Base-by-base conservation (phyloP, 2,888 invertebrate species). In the Auanema sp. region DNA sequence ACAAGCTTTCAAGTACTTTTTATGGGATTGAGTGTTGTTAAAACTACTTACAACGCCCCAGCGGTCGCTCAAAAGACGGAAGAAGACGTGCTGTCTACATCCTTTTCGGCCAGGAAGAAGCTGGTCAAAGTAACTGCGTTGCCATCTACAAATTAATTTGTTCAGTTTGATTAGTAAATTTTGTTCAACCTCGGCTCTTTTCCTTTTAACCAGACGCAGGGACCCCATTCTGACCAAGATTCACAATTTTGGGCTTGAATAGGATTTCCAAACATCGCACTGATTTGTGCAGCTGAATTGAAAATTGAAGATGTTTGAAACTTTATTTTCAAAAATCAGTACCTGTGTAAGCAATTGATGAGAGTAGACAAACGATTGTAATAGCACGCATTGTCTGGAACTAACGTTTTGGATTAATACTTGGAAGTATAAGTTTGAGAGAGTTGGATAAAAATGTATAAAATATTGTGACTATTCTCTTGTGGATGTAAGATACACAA, bases 1-100 rank as follows among this genome's bases (percentile, higher is more conserved):
- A 33, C 33, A 33, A 33, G 33, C 33, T 33, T 33, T 33, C 4
- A 33, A 33, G 33, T 33, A 33, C 33, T 33, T 33, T 33, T 33
- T 33, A 33, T 33, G 33, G 33, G 33, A 33, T 33, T 33, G 33
- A 33, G 33, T 33, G 33, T 8, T 33, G 33, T 16, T n/a, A n/a
- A 16, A 14, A 8, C 40, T 49, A 68, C 75, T 73, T 58, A 79
- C 79, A 42, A 72, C 76, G 49, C 81, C 80, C 82, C 82, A 82
- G 24, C 82, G 75, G 54, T 83, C 81, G 43, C 67, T 69, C 24
- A 82, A 68, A 58, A 82, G 72, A 47, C 76, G 71, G 75, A 79
- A 82, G 65, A 82, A 82, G 16, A 83, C 79, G 60, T 82, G 82
- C 43, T 79, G 70, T 2, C 82, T 66, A 64, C 82, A 82, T n/a